A percentile compares a stretch with the other conserved stretches of the same genome.
Evolutionary conservation across 2,888 invertebrate species (phyloP).

Genomic region (Adelognathus sp.): DNA sequence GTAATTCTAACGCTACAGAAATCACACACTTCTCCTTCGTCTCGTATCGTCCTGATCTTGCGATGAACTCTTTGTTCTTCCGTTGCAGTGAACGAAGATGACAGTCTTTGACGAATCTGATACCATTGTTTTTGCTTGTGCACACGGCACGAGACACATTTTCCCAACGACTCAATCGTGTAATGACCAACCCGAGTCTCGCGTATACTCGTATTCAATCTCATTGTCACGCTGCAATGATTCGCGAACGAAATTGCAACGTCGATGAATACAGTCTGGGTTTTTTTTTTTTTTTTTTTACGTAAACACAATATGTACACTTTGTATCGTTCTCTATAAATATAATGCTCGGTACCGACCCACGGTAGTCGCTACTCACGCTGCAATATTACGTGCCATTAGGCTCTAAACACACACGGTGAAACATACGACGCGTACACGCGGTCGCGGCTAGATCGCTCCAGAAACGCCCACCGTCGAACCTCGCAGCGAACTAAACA

Average conservation of each 20-base stretch:
- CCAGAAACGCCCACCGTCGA: constrained; percentile 54
- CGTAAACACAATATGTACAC: constrained; percentile 28
- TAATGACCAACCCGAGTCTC: constrained; percentile 29
- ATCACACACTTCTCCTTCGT: constrained; percentile 18
- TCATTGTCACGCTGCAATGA: constrained; percentile 7
- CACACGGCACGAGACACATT: constrained; percentile 16
- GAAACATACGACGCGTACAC: no score
- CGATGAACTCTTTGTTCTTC: constrained; percentile 6
- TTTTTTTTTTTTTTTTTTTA: no score
- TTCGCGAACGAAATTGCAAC: background rate
- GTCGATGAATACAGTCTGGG: background rate
- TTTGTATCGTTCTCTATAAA: constrained; percentile 34
- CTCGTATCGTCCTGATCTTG: constrained; percentile 14
- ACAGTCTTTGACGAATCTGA: constrained; percentile 25
- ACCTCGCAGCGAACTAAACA: constrained; percentile 75
- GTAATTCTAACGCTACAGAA: constrained; percentile 16
- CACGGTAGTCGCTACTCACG: background rate
- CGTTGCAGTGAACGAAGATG: background rate
- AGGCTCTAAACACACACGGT: constrained; percentile 47
- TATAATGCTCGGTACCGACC: constrained; percentile 5
- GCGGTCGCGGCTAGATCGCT: constrained; percentile 45
- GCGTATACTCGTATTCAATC: no score
- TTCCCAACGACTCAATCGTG: constrained; percentile 51
- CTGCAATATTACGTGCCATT: constrained; percentile 55
- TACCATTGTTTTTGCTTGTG: constrained; percentile 51